Evolutionary conservation across 2,113 vertebrate genomes (phyloP).

Genomic region (Litocranius walleri): DNA sequence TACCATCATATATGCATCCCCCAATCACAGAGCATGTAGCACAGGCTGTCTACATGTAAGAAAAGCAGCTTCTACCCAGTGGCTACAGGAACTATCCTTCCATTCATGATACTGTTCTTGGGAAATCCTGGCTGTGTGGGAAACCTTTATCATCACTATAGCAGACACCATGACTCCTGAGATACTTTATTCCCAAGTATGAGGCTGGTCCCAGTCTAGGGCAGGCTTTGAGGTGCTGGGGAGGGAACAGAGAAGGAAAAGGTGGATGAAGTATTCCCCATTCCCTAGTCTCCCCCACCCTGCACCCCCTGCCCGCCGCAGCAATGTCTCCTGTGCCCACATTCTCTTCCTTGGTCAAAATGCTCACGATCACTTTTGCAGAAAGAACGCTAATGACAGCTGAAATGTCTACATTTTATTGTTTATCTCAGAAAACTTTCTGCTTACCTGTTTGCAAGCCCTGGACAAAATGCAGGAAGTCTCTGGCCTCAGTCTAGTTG

Average conservation of each 20-base stretch:
- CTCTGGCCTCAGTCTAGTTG: neutral
- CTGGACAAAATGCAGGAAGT: neutral
- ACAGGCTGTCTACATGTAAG: neutral
- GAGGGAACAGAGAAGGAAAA: neutral
- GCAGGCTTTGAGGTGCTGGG: neutral
- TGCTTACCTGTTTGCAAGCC: neutral
- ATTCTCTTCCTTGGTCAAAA: neutral
- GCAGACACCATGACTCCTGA: neutral
- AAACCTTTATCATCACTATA: neutral
- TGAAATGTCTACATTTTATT: neutral
- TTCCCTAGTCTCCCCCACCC: neutral
- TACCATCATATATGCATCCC: neutral
- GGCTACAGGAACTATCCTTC: neutral
- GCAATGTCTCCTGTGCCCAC: neutral
- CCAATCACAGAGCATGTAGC: neutral
- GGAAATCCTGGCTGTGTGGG: neutral
- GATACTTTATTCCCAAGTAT: neutral
- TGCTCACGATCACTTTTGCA: neutral
- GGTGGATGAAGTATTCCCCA: neutral
- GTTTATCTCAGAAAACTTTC: neutral
- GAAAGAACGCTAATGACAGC: neutral
- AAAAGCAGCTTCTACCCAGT: neutral
- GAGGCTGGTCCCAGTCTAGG: neutral
- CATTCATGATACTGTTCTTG: neutral
- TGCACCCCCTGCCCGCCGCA: accelerated